phyloP scores from a whole-genome alignment of 2,797 vertebrate genomes.

The Hydrophis major region DNA sequence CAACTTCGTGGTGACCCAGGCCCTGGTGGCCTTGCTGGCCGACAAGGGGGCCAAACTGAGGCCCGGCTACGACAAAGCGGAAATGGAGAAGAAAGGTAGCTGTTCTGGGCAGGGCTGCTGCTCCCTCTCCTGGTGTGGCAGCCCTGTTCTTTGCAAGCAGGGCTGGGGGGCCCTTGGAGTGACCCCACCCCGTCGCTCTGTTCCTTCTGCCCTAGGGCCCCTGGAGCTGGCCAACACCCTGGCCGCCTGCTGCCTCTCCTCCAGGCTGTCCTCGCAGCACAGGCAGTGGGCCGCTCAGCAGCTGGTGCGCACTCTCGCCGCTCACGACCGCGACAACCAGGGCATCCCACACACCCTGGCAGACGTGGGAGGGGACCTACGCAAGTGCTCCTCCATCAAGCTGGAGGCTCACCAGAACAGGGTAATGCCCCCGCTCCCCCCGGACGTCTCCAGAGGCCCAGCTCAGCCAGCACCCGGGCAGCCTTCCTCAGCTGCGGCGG shows the following conservation, averaged over 20 bases:
- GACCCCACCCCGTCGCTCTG: constrained; percentile 85
- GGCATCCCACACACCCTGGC: constrained; percentile 88
- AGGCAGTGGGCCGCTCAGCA: constrained; percentile 98
- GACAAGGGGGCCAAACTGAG: constrained; percentile 93
- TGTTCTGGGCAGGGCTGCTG: constrained; percentile 46
- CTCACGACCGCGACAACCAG: constrained; percentile 95
- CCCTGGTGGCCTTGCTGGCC: constrained; percentile 91
- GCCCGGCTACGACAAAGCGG: constrained; percentile 89
- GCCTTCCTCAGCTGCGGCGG: not conserved
- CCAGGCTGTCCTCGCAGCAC: constrained; percentile 94
- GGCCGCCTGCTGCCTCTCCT: constrained; percentile 96
- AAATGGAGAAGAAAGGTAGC: constrained; percentile 93
- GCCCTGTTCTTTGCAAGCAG: constrained; percentile 84
- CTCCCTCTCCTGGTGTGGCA: constrained; percentile 72
- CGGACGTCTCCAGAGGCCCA: not conserved
- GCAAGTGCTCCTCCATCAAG: constrained; percentile 92
- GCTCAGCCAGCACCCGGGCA: not conserved
- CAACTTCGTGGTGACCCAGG: constrained; percentile 97
- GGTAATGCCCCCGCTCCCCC: constrained; percentile 60
- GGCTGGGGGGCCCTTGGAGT: constrained; percentile 90
- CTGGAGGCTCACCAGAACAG: constrained; percentile 96
- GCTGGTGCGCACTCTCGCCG: constrained; percentile 91
- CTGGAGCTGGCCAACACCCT: constrained; percentile 98
- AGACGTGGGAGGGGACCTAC: constrained; percentile 93
- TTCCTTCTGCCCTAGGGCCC: constrained; percentile 93